A percentile compares a stretch with the other conserved stretches of the same genome.
Evolutionary conservation across 2,113 vertebrate genomes (phyloP).

Genomic region (Deroptyus accipitrinus): DNA sequence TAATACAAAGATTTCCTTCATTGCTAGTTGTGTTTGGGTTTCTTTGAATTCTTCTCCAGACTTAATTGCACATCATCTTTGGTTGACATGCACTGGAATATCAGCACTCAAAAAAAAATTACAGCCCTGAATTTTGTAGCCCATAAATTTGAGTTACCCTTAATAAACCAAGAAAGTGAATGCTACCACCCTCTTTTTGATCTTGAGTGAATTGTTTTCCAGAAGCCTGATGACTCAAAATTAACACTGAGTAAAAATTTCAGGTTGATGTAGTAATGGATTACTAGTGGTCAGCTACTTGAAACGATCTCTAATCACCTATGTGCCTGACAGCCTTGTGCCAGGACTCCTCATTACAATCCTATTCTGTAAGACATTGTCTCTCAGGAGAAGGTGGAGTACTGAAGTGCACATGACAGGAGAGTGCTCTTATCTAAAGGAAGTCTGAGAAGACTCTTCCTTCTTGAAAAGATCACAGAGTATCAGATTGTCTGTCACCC

Average conservation of each 20-base stretch:
- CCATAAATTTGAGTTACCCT: background rate
- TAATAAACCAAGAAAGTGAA: background rate
- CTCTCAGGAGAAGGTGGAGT: background rate
- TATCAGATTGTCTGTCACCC: constrained; percentile 25
- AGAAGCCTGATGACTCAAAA: background rate
- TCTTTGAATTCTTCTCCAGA: background rate
- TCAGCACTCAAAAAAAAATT: background rate
- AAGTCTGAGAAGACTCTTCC: constrained; percentile 25
- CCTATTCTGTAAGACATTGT: background rate
- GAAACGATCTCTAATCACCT: background rate
- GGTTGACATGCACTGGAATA: background rate
- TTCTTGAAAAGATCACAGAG: constrained; percentile 28
- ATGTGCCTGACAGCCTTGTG: background rate
- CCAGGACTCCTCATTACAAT: background rate
- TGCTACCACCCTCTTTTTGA: background rate
- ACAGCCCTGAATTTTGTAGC: background rate
- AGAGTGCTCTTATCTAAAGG: background rate
- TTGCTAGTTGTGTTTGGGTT: background rate
- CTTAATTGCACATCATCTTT: background rate
- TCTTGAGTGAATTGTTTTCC: background rate
- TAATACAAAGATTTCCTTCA: background rate
- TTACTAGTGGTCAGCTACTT: background rate
- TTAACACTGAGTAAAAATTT: background rate
- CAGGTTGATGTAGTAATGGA: background rate
- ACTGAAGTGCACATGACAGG: background rate